Evolutionary conservation across 2,113 vertebrate genomes (phyloP).

Genomic region (Lagopus muta): DNA sequence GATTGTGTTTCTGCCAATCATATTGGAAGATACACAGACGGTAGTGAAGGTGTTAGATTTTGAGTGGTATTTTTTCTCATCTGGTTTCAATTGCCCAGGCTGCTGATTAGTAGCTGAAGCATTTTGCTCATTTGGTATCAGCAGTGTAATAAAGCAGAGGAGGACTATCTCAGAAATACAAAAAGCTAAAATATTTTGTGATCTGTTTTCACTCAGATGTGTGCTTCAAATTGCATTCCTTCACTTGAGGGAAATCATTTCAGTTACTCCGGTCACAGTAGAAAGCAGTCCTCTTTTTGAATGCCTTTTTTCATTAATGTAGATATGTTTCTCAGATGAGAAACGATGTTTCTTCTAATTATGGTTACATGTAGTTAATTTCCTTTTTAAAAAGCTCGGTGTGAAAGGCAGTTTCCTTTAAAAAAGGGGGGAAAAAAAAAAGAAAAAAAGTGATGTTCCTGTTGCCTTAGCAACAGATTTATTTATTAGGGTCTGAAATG

Average conservation of each 20-base stretch:
- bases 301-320: conserved; percentile 77
- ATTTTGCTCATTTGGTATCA: background rate
- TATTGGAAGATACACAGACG: background rate
- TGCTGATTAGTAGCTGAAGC: conserved; percentile 26
- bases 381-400: conserved; percentile 81
- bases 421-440: background rate
- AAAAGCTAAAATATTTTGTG: conserved; percentile 57
- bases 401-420: conserved; percentile 81
- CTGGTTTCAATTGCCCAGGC: conserved; percentile 15
- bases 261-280: conserved; percentile 56
- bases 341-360: conserved; percentile 87
- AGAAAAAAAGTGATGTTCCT: conserved; percentile 77
- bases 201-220: conserved; percentile 54
- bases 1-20: background rate
- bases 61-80: background rate
- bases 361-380: conserved; percentile 84
- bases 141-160: conserved; percentile 44
- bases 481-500: conserved; percentile 90
- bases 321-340: conserved; percentile 79
- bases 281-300: conserved; percentile 65
- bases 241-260: conserved; percentile 62
- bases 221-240: conserved; percentile 47
- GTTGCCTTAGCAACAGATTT: conserved; percentile 91
- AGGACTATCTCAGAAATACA: conserved; percentile 51
- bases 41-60: conserved; percentile 34